Conservation (phyloP, 2,888 invertebrate genomes). For the Hydraecia micacea region DNA sequence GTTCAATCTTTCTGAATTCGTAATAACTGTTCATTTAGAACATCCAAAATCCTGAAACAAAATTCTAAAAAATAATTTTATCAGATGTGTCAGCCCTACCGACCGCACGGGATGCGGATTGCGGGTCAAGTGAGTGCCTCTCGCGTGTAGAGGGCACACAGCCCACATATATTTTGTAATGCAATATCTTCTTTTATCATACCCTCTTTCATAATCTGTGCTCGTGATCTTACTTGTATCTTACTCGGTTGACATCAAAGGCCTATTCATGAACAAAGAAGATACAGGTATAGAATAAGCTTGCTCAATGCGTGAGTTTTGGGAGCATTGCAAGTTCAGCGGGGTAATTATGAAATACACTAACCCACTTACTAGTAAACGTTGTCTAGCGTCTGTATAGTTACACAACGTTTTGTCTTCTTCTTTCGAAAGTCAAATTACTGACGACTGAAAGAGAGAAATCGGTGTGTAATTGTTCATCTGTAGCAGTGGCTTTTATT, state of each 20-base stretch:
- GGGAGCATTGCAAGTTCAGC: background rate
- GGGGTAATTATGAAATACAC: no score
- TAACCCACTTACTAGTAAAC: no score
- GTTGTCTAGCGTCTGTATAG: no score
- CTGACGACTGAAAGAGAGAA: no score
- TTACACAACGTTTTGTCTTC: no score
- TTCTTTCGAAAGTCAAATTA: no score
- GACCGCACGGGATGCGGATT: constrained; percentile 68
- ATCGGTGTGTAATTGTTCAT: no score
- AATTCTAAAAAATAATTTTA: no score
- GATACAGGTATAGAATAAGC: background rate
- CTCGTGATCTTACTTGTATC: constrained; percentile 22
- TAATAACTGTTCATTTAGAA: no score
- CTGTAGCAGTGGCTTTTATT: no score
- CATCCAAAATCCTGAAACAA: no score
- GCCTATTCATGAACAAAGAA: constrained; percentile 10
- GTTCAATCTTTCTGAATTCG: no score
- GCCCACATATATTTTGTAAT: constrained; percentile 59
- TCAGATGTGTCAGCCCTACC: constrained; percentile 61
- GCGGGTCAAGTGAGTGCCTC: constrained; percentile 71
- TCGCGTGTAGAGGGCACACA: constrained; percentile 62
- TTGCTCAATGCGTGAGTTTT: background rate
- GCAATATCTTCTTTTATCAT: constrained; percentile 53
- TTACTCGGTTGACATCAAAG: constrained; percentile 16
- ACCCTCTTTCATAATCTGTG: constrained; percentile 38